A percentile compares a stretch with the other conserved stretches of the same genome.
Conservation (phyloP, 2,888 invertebrate species). For the Drosophila subsilvestris region DNA sequence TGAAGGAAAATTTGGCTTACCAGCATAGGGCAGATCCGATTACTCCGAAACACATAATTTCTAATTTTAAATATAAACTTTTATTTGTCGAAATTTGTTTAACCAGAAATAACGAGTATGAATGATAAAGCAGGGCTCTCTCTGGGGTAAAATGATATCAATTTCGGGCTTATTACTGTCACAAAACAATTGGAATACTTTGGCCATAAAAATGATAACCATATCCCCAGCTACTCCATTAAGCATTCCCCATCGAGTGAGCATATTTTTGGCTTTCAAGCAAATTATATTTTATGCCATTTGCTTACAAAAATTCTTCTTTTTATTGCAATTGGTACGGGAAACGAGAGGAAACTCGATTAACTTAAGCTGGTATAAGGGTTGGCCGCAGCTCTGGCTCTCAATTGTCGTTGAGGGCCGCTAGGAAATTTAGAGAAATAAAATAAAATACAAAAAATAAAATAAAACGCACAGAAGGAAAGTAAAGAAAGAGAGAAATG, state of each 20-base stretch:
- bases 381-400: slow-evolving; percentile 20
- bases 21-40: slow-evolving; percentile 15
- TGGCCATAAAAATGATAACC: slow-evolving; percentile 36
- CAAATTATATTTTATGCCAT: slow-evolving; percentile 69
- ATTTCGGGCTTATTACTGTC: slow-evolving; percentile 30
- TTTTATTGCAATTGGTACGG: slow-evolving; percentile 60
- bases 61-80: neutral
- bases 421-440: slow-evolving; percentile 50
- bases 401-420: slow-evolving; percentile 70
- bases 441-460: slow-evolving; percentile 51
- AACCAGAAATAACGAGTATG: slow-evolving; percentile 4
- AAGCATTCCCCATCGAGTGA: slow-evolving; percentile 16
- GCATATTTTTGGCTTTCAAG: slow-evolving; percentile 64
- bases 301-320: slow-evolving; percentile 44
- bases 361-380: slow-evolving; percentile 57
- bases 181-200: slow-evolving; percentile 41
- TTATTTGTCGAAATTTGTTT: neutral
- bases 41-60: slow-evolving; percentile 11
- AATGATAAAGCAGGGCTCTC: slow-evolving; percentile 26
- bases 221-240: slow-evolving; percentile 21
- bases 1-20: neutral
- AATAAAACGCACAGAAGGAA: slow-evolving; percentile 29
- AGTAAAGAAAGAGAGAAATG: slow-evolving; percentile 33
- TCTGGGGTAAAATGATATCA: slow-evolving; percentile 38
- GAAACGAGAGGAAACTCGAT: slow-evolving; percentile 71